Evolutionary conservation across 2,113 vertebrate species (phyloP), one percentile per base, ranked within the genome.

Genomic region (Gymnocephalus cernua): DNA sequence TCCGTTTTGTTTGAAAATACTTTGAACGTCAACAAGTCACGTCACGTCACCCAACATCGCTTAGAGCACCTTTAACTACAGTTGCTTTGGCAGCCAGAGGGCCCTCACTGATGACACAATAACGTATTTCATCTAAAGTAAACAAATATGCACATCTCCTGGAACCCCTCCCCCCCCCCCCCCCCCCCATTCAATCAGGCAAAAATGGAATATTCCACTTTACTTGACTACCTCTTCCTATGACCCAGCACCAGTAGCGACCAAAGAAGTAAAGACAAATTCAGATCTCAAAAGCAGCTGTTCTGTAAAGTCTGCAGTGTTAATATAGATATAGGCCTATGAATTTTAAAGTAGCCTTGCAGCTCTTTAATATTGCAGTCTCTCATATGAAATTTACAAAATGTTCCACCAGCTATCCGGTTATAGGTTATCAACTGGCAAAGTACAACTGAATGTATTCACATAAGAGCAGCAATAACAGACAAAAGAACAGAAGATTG

Each of bases 351-450:
- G 41, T 16, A 81, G 71, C 41, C 57, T 53, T 13, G 41, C 54
- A 85, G 74, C 81, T 90, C 29, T 82, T 89, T 83, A 79, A 89
- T 81, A 85, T 74, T 86, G 71, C 81, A 59, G 64, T 35, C n/a
- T 50, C 56, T 90, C 78, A 67, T 77, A 51, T 86, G 57, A 77
- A 90, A 87, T 67, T 54, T 64, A 77, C 58, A 35, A 71, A 81
- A 8, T 53, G 16, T 82, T 27, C 77, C 63, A 83, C 23, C 50
- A 62, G 38, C 66, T 44, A 56, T 41, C 53, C 44, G 54, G 45
- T 54, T 51, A 47, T 45, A 77, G 13, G 8, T 48, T 45, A 61
- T 50, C 61, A n/a, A 15, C 4, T 44, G 14, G 58, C 25, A 45
- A 57, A 71, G 27, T 8, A 29, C 19, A 9, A 2, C 58, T 51